Evolutionary conservation across 1,140 invertebrate species (phyloP), one percentile per base, ranked within the genome.

Genomic region (Brachionus koreanus): DNA sequence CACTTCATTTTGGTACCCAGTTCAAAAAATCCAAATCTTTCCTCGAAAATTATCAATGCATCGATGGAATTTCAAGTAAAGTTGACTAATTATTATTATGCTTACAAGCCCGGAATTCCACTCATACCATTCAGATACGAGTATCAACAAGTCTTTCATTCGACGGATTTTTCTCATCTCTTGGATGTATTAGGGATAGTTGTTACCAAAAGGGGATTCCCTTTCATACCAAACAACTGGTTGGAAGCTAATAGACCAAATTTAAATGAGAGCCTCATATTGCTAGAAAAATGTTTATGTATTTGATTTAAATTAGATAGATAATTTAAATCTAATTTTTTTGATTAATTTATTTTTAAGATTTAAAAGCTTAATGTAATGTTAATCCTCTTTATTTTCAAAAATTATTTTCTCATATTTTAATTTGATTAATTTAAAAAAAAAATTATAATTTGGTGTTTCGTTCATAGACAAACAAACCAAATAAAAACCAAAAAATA

Each of bases 111-210:
- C 9, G 76, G 76, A 23, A 37, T 79, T 37, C 76, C 76, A 10
- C 33, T 79, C 2, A 61, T 79, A 61, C 76, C 76, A 0, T 79
- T 61, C 16, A 49, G 46, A 2, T 79, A 42, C 37, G 76, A 79
- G 35, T 25, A 61, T 3, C 76, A 79, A 29, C 76, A 79, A 79
- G 76, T 79, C 12, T 79, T 79, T 61, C 76, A 79, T 35, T 61
- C 49, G 19, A 49, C 39, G 0, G 49, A 79, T 43, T 79, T 79
- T 79, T 79, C 76, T 6, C 76, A 79, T 79, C 57, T 79, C n/a
- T 4, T 79, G 4, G 49, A 61, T 52, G 33, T 63, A 7, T 13
- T 79, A 1, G 76, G 49, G 19, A 57, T 79, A 42, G 37, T 61
- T 37, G 35, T 46, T n/a, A 35, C 76, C 5, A 39, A 13, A 5